Percentiles rank a stretch among this genome's conserved stretches.
Conservation (phyloP, 2,797 vertebrate genomes). For the Melopsittacus undulatus region DNA sequence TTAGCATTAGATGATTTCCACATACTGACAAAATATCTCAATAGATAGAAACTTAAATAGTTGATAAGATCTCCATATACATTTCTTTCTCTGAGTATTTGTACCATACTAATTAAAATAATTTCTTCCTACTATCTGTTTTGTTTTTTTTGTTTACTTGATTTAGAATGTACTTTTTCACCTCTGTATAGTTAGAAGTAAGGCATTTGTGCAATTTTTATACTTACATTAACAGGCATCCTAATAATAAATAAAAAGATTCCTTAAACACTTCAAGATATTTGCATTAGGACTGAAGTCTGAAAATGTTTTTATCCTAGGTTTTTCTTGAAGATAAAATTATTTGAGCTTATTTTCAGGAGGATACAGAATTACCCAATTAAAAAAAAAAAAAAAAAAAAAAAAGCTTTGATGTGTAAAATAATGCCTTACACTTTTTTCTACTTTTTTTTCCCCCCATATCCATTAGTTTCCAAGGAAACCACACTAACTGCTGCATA, state of each 20-base stretch:
- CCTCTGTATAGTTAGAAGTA: background rate
- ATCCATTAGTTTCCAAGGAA: slow-evolving; percentile 61
- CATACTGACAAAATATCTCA: background rate
- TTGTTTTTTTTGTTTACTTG: background rate
- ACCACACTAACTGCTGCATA: background rate
- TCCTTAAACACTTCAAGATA: background rate
- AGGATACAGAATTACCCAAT: background rate
- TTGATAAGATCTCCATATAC: background rate
- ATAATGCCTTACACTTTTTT: background rate
- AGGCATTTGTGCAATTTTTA: background rate
- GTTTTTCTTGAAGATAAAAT: background rate
- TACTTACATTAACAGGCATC: background rate
- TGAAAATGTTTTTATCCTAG: background rate
- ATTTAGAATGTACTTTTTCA: background rate
- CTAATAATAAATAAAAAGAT: background rate
- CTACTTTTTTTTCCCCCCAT: background rate
- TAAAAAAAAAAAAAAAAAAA: background rate
- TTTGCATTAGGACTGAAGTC: background rate
- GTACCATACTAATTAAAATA: background rate
- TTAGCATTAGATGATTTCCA: background rate
- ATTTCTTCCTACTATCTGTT: background rate
- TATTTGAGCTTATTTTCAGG: background rate
- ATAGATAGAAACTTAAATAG: background rate
- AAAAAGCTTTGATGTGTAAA: slow-evolving; percentile 2
- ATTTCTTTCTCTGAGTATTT: background rate